Evolutionary conservation across 2,113 vertebrate species (phyloP).

Genomic region (Thermophis baileyi): DNA sequence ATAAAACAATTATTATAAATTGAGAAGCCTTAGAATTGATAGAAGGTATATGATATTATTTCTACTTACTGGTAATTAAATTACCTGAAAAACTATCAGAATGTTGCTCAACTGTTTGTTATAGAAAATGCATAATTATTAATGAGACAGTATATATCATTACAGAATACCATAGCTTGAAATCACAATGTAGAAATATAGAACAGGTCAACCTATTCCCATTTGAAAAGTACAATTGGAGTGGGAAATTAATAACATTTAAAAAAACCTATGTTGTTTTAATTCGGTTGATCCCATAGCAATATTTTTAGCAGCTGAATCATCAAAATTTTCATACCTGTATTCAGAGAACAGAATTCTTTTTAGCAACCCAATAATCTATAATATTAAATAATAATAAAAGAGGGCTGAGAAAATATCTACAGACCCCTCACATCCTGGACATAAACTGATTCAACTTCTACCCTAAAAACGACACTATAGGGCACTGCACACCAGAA

Average conservation of each 20-base stretch:
- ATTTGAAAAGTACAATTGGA: neutral
- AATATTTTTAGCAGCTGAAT: neutral
- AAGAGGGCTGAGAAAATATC: too few species aligned
- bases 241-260: neutral
- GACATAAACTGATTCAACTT: too few species aligned
- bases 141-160: neutral
- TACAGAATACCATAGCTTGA: neutral
- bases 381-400: too few species aligned
- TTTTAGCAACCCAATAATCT: neutral
- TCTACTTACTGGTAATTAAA: neutral
- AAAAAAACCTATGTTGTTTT: neutral
- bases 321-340: neutral
- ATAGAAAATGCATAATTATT: neutral
- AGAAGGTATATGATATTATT: neutral
- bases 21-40: neutral
- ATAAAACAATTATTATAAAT: neutral
- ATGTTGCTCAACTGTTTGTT: neutral
- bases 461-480: too few species aligned
- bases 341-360: neutral
- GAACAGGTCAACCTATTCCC: neutral
- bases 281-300: neutral
- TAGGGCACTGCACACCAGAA: too few species aligned
- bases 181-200: neutral
- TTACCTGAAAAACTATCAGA: neutral
- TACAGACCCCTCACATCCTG: too few species aligned